phyloP scores from a whole-genome alignment of 2,113 vertebrate species.

The Thomomys bottae region DNA sequence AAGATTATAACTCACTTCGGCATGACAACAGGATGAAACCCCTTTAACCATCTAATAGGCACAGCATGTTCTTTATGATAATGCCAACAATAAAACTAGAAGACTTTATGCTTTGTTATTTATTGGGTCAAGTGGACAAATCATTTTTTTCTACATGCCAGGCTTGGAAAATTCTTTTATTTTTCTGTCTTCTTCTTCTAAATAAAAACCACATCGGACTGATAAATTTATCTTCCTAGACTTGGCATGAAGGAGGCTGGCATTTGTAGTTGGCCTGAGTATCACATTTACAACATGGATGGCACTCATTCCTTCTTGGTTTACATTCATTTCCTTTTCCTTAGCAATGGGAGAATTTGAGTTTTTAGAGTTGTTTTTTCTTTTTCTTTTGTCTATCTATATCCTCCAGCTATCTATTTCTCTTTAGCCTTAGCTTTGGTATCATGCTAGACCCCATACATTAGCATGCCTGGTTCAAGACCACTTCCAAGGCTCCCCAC shows the following conservation, averaged over 20 bases:
- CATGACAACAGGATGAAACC: conserved; percentile 57
- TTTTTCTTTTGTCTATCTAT: not conserved
- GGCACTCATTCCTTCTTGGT: not conserved
- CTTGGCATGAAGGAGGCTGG: not conserved
- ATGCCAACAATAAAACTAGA: conserved; percentile 71
- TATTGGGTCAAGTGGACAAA: conserved; percentile 56
- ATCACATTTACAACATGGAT: not conserved
- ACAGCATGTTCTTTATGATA: conserved; percentile 70
- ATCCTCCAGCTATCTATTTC: conserved; percentile 21
- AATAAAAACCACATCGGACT: conserved; percentile 51
- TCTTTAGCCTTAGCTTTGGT: not conserved
- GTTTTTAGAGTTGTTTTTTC: not conserved
- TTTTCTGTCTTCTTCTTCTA: conserved; percentile 66
- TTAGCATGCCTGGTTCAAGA: not conserved
- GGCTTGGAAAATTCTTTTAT: conserved; percentile 62
- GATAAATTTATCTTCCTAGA: not conserved
- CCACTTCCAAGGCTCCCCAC: not conserved
- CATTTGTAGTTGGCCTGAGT: not conserved
- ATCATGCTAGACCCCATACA: not conserved
- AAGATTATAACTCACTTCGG: conserved; percentile 74
- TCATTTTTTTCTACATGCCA: conserved; percentile 65
- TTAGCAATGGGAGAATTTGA: not conserved
- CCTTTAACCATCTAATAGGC: conserved; percentile 68
- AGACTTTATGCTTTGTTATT: conserved; percentile 72
- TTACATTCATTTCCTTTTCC: not conserved